Percentiles rank a stretch among this genome's conserved stretches.
Evolutionary conservation across 1,140 invertebrate genomes (phyloP).

Genomic region (Lepidurus packardi): DNA sequence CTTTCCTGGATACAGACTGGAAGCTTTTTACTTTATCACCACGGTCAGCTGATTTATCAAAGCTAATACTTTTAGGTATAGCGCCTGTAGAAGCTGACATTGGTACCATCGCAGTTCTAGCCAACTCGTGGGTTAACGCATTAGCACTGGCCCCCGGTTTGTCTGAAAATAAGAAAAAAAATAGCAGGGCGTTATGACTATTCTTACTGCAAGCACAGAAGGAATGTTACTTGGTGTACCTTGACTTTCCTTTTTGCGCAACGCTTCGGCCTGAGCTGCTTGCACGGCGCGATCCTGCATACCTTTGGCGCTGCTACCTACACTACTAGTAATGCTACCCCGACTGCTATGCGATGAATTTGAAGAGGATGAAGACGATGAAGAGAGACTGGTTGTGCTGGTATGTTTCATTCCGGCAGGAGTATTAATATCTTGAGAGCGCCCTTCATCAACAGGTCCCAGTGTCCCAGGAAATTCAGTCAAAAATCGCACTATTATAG

Average conservation of each 20-base stretch:
- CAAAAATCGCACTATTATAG: neutral
- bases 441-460: neutral
- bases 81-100: conserved; percentile 60
- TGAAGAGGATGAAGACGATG: conserved; percentile 27
- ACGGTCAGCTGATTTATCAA: conserved; percentile 81
- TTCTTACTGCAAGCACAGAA: no score
- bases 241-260: neutral
- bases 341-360: conserved; percentile 32
- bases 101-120: neutral
- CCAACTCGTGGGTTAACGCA: neutral
- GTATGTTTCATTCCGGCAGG: neutral
- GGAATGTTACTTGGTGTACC: neutral
- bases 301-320: conserved; percentile 24
- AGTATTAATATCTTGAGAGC: neutral
- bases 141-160: neutral
- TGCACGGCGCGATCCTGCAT: neutral
- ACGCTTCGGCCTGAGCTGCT: conserved; percentile 9
- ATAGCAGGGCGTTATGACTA: no score
- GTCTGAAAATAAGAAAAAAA: neutral
- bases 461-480: neutral
- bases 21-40: conserved; percentile 53
- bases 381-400: conserved; percentile 9
- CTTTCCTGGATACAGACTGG: neutral
- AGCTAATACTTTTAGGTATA: conserved; percentile 86
- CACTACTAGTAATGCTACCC: conserved; percentile 32